phyloP scores from a whole-genome alignment of 2,113 vertebrate species.

The Phaetusa simplex region DNA sequence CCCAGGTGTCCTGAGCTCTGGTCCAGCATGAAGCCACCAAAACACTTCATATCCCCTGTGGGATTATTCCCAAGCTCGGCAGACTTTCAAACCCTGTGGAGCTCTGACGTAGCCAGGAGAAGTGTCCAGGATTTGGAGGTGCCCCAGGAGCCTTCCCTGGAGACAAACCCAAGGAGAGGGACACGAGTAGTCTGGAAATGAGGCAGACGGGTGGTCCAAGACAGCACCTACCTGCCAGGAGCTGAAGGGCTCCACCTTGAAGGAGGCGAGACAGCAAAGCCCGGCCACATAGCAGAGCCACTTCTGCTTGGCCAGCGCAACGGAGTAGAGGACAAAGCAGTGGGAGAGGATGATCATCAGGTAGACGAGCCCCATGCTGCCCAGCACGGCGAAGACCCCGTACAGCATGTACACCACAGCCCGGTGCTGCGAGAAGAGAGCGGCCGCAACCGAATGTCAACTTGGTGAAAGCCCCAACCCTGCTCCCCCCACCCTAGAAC shows the following conservation, averaged over 20 bases:
- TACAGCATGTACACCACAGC: conserved; percentile 86
- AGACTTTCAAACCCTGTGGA: background rate
- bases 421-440: conserved; percentile 80
- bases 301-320: conserved; percentile 84
- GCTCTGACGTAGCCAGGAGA: background rate
- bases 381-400: conserved; percentile 83
- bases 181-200: accelerated
- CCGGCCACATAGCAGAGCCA: conserved; percentile 90
- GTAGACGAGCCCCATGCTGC: conserved; percentile 89
- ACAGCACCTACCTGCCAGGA: conserved; percentile 87
- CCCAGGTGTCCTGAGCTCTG: background rate
- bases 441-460: accelerated
- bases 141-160: background rate
- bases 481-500: background rate
- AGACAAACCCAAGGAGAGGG: background rate
- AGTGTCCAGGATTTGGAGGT: background rate
- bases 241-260: conserved; percentile 89
- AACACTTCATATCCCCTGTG: accelerated
- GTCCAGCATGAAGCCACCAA: background rate
- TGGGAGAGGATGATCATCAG: conserved; percentile 88
- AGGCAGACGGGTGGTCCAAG: accelerated
- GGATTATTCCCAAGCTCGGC: background rate
- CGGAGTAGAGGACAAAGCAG: conserved; percentile 88
- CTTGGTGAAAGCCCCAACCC: background rate
- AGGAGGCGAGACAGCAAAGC: conserved; percentile 86